Base-by-base conservation (phyloP, 2,888 invertebrate species). In the Xanthia icteritia region DNA sequence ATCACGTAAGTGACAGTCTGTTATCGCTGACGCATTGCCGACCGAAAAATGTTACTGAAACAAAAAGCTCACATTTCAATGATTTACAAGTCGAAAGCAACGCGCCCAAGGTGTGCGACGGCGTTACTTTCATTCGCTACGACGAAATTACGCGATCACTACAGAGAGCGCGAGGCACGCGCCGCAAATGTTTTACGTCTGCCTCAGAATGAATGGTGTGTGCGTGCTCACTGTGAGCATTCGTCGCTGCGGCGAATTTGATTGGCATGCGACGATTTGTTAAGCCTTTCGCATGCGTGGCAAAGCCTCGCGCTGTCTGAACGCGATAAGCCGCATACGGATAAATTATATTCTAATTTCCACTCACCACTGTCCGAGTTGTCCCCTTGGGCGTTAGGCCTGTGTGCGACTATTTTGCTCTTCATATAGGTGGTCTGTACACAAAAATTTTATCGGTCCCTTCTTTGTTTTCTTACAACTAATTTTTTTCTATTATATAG, bases 381-480 rank as follows among this genome's bases (percentile, higher is more conserved):
- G 85, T 93, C 90, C 73, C 91, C 93, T 73, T 87, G 81, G 79
- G 86, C 79, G 79, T 86, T 85, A 69, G 90, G 90, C 87, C 90
- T 91, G 86, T 91, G 88, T 85, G 86, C 91, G 87, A 86, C 74
- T 86, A 86, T 88, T 90, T 92, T 92, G 80, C 79, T 91, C 91
- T 92, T 93, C 91, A 88, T 91, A 83, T 89, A 90, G 90, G 89
- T 91, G 84, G 92, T 92, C 94, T 94, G 94, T 92, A 94, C 94
- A 95, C 91, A 94, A 93, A 95, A 95, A 94, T 94, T 83, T 95
- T 85, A 93, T 91, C 90, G 91, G 91, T 92, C 90, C 92, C 90
- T 91, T 92, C 90, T 92, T 91, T 93, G 89, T 90, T 91, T 90
- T 91, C 91, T 93, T 93, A 93, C 90, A 91, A 90, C 91, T 90